Evolutionary conservation across 2,797 vertebrate genomes (phyloP).

Genomic region (Acridotheres tristis): DNA sequence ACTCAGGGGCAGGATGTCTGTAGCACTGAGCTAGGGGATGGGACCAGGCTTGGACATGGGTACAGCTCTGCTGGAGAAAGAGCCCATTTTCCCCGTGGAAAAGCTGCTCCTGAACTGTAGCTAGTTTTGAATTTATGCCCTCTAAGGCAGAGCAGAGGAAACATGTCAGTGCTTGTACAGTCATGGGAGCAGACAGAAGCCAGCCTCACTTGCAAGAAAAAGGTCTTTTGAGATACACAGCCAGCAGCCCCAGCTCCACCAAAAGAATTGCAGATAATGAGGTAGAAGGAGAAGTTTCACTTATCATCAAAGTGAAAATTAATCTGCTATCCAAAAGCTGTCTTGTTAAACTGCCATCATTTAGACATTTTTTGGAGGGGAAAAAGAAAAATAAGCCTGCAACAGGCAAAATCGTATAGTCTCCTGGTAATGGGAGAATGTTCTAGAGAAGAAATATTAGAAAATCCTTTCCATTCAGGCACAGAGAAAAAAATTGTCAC

Average conservation of each 20-base stretch:
- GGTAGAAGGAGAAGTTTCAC: background rate
- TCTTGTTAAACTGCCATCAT: background rate
- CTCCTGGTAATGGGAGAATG: background rate
- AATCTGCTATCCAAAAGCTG: background rate
- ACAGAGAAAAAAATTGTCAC: rapidly evolving
- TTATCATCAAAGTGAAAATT: background rate
- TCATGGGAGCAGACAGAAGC: background rate
- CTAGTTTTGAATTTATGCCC: background rate
- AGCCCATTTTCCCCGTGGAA: background rate
- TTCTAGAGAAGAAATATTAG: background rate
- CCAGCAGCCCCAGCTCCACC: background rate
- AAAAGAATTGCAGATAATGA: background rate
- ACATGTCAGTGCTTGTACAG: background rate
- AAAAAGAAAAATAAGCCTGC: background rate
- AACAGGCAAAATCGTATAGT: background rate
- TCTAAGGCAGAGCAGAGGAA: background rate
- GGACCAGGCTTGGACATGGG: background rate
- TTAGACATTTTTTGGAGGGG: rapidly evolving
- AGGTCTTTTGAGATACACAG: background rate
- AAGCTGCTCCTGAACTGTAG: background rate
- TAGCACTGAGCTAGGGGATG: rapidly evolving
- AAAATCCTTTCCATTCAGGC: rapidly evolving
- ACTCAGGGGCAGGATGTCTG: background rate
- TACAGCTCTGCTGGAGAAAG: background rate
- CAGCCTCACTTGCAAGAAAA: background rate